phyloP scores from a whole-genome alignment of 2,113 vertebrate species.

The Helogale parvula region DNA sequence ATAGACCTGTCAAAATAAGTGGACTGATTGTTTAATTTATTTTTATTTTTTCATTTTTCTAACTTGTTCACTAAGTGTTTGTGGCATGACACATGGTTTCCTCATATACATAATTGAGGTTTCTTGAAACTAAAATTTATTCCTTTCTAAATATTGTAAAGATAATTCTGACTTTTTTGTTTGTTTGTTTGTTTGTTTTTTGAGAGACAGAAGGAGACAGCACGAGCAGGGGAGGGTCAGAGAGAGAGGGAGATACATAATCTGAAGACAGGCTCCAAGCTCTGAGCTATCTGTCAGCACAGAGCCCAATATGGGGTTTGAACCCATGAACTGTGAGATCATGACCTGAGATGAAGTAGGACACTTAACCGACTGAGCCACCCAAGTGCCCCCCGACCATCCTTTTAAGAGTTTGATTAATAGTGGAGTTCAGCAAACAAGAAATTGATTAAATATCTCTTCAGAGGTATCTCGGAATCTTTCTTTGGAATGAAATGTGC shows the following conservation, averaged over 20 bases:
- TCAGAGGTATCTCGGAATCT: background rate
- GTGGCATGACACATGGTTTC: background rate
- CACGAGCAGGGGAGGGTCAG: too few species aligned
- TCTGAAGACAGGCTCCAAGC: too few species aligned
- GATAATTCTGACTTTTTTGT: background rate
- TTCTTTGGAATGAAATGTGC: background rate
- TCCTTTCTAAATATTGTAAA: slow-evolving; percentile 9
- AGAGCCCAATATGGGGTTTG: too few species aligned
- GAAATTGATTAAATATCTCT: background rate
- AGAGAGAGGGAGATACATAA: too few species aligned
- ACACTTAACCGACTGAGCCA: too few species aligned
- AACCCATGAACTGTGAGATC: too few species aligned
- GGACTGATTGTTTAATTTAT: background rate
- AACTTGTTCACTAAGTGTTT: background rate
- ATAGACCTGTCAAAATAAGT: background rate
- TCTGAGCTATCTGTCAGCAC: too few species aligned
- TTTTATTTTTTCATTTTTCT: background rate
- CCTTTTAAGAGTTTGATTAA: background rate
- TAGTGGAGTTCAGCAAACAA: background rate
- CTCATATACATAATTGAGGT: background rate
- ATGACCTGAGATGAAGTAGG: too few species aligned
- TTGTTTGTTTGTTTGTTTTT: too few species aligned
- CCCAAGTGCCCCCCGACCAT: too few species aligned
- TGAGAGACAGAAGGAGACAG: too few species aligned
- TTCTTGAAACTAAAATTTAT: background rate